These are phyloP conservation scores for Ormyrus labotus DNA, from an alignment of 2,888 invertebrate genomes.

Conservation along the genomic window DNA sequence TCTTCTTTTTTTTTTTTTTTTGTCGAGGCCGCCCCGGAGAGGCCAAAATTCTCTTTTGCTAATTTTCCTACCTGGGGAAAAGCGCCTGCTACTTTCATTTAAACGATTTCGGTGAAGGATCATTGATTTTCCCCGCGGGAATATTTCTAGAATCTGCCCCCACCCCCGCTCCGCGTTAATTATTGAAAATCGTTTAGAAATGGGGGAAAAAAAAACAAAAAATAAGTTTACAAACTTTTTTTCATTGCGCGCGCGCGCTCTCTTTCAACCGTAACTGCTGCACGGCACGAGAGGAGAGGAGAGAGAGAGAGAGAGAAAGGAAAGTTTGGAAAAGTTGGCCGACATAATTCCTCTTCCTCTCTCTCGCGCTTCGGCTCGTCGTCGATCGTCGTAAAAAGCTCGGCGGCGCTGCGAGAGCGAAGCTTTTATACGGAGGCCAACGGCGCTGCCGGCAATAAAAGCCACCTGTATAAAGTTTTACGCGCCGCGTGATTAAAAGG, in stretches of 20 bases:
- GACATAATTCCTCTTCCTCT: neutral
- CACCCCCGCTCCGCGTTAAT: no score
- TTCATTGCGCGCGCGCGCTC: no score
- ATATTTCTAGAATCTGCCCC: no score
- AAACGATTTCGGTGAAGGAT: no score
- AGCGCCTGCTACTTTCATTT: no score
- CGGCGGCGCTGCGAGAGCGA: no score
- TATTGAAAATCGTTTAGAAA: no score
- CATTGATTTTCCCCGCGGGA: no score
- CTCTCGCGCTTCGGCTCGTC: neutral
- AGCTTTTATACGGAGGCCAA: neutral
- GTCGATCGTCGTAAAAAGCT: slow-evolving; percentile 13
- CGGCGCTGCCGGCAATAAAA: slow-evolving; percentile 16
- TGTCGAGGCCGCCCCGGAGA: slow-evolving; percentile 6
- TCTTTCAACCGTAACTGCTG: no score
- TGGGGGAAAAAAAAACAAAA: no score
- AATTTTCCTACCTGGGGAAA: neutral
- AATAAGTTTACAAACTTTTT: no score
- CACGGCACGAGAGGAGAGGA: neutral
- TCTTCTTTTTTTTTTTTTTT: neutral
- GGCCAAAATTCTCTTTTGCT: slow-evolving; percentile 37
- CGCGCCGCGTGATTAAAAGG: slow-evolving; percentile 33
- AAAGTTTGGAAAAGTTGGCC: neutral
- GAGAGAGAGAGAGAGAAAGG: neutral
- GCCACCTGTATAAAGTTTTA: slow-evolving; percentile 26